phyloP scores from a whole-genome alignment of 2,113 vertebrate genomes.

The Cheilinus undulatus region DNA sequence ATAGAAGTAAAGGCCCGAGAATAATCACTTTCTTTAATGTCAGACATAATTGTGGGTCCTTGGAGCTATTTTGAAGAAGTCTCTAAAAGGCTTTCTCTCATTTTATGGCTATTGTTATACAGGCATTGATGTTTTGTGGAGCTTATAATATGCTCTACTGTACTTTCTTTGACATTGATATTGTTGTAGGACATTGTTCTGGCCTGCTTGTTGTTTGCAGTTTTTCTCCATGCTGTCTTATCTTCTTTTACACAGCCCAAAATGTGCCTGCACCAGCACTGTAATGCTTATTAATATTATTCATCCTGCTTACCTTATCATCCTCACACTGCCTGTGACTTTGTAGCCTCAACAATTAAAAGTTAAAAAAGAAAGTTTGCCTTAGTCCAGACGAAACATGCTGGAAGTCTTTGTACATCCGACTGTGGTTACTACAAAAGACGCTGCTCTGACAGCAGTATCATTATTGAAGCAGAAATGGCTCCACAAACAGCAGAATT shows the following conservation, averaged over 20 bases:
- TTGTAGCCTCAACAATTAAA: slow-evolving; percentile 58
- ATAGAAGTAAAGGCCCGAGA: background rate
- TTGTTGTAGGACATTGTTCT: slow-evolving; percentile 43
- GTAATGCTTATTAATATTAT: slow-evolving; percentile 56
- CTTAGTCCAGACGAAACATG: slow-evolving; percentile 38
- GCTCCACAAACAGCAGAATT: slow-evolving; percentile 40
- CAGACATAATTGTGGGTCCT: background rate
- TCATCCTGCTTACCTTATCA: slow-evolving; percentile 54
- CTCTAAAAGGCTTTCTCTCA: background rate
- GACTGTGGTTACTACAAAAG: slow-evolving; percentile 35
- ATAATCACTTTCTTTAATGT: background rate
- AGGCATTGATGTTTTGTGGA: slow-evolving; percentile 5
- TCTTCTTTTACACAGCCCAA: slow-evolving; percentile 63
- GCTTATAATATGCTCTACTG: slow-evolving; percentile 3
- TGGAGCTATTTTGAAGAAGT: background rate
- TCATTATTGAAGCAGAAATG: slow-evolving; percentile 51
- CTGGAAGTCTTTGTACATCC: slow-evolving; percentile 41
- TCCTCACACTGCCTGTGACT: slow-evolving; percentile 44
- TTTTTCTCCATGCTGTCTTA: slow-evolving; percentile 49
- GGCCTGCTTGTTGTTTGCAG: slow-evolving; percentile 31
- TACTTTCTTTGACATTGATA: slow-evolving; percentile 49
- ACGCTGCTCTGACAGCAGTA: slow-evolving; percentile 41
- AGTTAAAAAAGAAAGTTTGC: slow-evolving; percentile 50
- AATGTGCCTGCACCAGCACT: slow-evolving; percentile 29
- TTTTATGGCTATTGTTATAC: background rate